Conservation (phyloP, 2,797 vertebrate genomes). For the Sorex maritimensis region DNA sequence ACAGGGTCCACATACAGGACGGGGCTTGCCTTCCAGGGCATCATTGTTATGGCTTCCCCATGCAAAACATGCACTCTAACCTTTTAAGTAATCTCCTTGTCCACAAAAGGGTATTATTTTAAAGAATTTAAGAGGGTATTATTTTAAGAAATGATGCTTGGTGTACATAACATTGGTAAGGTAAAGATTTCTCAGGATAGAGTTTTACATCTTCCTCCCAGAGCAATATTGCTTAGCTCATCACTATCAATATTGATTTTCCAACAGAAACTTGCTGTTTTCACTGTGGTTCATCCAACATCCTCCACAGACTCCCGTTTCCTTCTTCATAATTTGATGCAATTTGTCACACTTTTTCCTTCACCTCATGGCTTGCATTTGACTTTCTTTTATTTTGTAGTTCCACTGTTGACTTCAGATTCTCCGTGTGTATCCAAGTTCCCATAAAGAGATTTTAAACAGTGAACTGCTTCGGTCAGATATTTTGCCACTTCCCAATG, state of each 20-base stretch:
- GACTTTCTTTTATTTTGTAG: not conserved
- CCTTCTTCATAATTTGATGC: constrained; percentile 15
- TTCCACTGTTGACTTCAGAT: not conserved
- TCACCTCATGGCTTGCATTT: not conserved
- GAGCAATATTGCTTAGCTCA: not conserved
- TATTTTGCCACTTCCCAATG: not conserved
- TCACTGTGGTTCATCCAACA: not conserved
- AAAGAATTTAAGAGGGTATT: not conserved
- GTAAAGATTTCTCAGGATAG: not conserved
- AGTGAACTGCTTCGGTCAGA: not conserved
- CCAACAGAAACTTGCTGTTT: not conserved
- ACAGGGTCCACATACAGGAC: too few relatives aligned
- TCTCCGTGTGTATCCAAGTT: not conserved
- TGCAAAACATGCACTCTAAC: too few relatives aligned
- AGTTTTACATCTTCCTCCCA: not conserved
- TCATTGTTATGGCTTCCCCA: too few relatives aligned
- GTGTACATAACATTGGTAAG: not conserved
- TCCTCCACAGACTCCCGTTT: not conserved
- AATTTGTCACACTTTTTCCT: not conserved
- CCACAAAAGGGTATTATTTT: not conserved
- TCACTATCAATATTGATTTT: not conserved
- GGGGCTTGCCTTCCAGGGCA: too few relatives aligned
- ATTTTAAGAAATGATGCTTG: not conserved
- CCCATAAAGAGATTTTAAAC: not conserved
- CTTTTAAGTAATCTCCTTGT: too few relatives aligned